A percentile compares a stretch with the other conserved stretches of the same genome.
Conservation (phyloP, 2,113 vertebrate species). For the Sus scrofa region DNA sequence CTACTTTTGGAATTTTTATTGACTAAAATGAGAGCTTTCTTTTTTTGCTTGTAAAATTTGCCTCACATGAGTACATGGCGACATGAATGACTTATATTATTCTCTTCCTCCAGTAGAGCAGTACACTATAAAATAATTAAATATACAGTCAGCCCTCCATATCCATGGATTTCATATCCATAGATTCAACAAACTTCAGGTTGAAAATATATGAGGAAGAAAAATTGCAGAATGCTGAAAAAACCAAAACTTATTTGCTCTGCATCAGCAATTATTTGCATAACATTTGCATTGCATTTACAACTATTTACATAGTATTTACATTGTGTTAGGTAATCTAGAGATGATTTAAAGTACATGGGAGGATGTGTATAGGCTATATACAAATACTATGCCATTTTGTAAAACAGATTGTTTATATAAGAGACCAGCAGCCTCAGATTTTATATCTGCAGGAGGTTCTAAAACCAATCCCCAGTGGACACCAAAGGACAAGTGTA, state of each 20-base stretch:
- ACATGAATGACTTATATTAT: not conserved
- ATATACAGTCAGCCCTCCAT: not conserved
- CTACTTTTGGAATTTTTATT: conserved; percentile 15
- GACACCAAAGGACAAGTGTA: not conserved
- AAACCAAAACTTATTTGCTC: not conserved
- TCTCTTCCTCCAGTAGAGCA: not conserved
- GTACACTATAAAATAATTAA: conserved; percentile 18
- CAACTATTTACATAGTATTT: not conserved
- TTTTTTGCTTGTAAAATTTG: conserved; percentile 26
- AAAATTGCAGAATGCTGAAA: not conserved
- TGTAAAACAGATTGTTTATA: not conserved
- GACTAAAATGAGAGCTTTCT: not conserved
- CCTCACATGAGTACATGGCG: not conserved
- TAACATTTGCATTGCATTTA: not conserved
- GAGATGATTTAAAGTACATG: not conserved
- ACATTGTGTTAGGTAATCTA: not conserved
- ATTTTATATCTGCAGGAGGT: not conserved
- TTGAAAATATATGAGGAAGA: not conserved
- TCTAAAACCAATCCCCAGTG: not conserved
- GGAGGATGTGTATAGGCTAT: not conserved
- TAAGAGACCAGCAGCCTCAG: not conserved
- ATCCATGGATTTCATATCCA: not conserved
- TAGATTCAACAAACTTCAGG: not conserved
- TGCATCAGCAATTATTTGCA: not conserved
- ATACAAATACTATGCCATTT: not conserved